Conservation (phyloP, 2,888 invertebrate genomes). For the Philaethria dido region DNA sequence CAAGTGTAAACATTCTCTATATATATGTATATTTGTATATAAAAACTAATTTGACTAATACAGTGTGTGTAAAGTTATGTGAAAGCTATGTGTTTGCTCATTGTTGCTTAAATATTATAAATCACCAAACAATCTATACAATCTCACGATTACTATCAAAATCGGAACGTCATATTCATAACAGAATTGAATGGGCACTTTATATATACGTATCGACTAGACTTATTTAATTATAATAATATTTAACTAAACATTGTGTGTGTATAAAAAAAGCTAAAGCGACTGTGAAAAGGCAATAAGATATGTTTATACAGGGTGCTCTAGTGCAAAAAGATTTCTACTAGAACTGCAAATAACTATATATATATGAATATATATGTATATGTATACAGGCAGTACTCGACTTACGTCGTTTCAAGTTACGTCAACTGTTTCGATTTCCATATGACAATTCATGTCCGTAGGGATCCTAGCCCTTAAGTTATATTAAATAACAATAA, state of each 20-base stretch:
- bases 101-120: no score
- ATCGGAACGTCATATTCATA: background rate
- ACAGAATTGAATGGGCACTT: background rate
- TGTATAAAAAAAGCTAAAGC: background rate
- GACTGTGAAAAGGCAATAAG: background rate
- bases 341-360: background rate
- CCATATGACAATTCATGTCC: no score
- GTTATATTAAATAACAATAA: no score
- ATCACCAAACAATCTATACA: background rate
- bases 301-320: background rate
- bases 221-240: conserved; percentile 4
- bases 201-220: background rate
- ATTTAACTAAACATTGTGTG: background rate
- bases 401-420: no score
- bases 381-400: no score
- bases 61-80: no score
- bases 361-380: no score
- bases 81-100: background rate
- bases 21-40: background rate
- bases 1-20: conserved; percentile 5
- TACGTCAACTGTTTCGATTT: no score
- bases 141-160: conserved; percentile 1
- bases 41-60: background rate
- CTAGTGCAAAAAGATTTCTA: background rate
- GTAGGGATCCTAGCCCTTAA: no score